These are phyloP conservation scores for Symphodus melops DNA, from an alignment of 2,113 vertebrate genomes.

Conservation along the genomic window DNA sequence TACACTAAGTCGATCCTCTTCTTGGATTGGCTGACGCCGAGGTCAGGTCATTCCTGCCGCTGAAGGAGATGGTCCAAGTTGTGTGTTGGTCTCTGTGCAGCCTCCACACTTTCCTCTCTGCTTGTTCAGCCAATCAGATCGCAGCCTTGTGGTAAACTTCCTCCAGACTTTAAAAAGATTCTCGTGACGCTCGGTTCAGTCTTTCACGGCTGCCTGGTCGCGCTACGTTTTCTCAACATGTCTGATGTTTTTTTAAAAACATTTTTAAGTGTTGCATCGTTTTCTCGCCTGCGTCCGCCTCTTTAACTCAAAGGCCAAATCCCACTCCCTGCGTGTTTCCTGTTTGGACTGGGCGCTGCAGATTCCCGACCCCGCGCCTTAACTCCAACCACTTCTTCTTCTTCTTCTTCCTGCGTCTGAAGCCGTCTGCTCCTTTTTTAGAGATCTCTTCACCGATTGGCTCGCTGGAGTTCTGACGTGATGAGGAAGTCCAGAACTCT, in stretches of 20 bases:
- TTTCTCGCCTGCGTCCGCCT: neutral
- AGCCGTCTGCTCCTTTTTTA: neutral
- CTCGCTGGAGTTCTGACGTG: neutral
- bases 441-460: too few species aligned
- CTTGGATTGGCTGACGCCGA: neutral
- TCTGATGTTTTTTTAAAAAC: too few species aligned
- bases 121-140: too few species aligned
- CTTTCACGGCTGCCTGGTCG: too few species aligned
- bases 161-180: too few species aligned
- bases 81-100: neutral
- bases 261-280: neutral
- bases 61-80: neutral
- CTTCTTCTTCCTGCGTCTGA: neutral
- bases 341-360: too few species aligned
- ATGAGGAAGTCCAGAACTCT: too few species aligned
- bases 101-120: too few species aligned
- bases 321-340: neutral
- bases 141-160: too few species aligned
- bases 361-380: constrained; percentile 16
- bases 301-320: neutral
- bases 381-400: neutral
- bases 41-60: neutral
- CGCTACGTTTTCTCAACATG: neutral
- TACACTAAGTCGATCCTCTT: neutral
- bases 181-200: too few species aligned